phyloP scores from a whole-genome alignment of 2,888 invertebrate genomes.

The Xylota segnis region DNA sequence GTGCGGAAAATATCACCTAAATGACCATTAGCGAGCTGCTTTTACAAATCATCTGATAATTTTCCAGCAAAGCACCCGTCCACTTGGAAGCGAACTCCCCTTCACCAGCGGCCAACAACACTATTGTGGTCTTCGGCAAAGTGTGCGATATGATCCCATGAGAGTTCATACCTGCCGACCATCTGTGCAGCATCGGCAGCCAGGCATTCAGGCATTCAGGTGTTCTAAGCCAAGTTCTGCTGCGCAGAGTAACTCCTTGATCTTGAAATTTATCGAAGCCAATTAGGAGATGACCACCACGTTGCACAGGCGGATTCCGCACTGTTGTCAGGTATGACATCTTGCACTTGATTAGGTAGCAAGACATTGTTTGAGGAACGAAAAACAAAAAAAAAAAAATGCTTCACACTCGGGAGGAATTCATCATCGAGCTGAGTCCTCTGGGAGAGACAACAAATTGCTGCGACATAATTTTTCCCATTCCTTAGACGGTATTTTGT shows the following conservation, averaged over 20 bases:
- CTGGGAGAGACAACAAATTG: constrained; percentile 69
- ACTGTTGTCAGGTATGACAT: constrained; percentile 71
- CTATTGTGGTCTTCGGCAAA: constrained; percentile 33
- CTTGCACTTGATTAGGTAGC: constrained; percentile 75
- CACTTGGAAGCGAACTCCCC: constrained; percentile 27
- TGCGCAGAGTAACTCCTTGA: constrained; percentile 24
- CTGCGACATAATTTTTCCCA: constrained; percentile 69
- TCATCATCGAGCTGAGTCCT: constrained; percentile 61
- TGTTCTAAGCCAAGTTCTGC: constrained; percentile 58
- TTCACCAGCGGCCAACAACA: constrained; percentile 17
- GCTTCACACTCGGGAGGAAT: constrained; percentile 70
- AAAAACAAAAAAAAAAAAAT: constrained; percentile 31
- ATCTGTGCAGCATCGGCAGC: constrained; percentile 46
- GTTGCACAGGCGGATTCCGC: constrained; percentile 50
- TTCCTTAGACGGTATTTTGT: constrained; percentile 44
- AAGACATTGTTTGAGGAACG: constrained; percentile 28
- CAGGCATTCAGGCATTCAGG: constrained; percentile 52
- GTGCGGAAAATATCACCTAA: constrained; percentile 80
- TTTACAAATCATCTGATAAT: constrained; percentile 77
- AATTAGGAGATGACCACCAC: constrained; percentile 69
- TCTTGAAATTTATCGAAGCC: constrained; percentile 72
- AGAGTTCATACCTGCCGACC: constrained; percentile 64
- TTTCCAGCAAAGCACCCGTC: constrained; percentile 66
- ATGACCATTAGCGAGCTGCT: constrained; percentile 81
- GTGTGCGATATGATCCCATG: constrained; percentile 73